Base-by-base conservation (phyloP, 2,888 invertebrate species). In the Ophraella communa region DNA sequence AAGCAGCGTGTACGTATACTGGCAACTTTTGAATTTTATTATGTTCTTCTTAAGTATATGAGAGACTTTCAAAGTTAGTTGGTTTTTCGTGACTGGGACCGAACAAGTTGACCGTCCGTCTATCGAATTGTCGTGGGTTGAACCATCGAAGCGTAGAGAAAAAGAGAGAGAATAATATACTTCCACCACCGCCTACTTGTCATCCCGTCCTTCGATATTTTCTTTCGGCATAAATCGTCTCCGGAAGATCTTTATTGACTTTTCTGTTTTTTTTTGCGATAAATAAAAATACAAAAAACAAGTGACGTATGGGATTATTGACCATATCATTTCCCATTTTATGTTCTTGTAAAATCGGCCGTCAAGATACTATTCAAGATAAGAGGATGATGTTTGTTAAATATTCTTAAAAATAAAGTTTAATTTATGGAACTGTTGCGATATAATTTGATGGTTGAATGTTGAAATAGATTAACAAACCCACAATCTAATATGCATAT, bases 61-160 rank as follows among this genome's bases (percentile, higher is more conserved):
- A 55, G 23, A 60, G 60, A 51, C 53, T 55, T 64, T 64, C 55
- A 51, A 33, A 64, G 51, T 60, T 54, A 47, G 27, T 60, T 54
- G 54, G 27, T 55, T 44, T 49, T 55, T 54, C 55, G 58, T 59
- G 59, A 60, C 58, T 54, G 33, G 3, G 20, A 23, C 23, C 33
- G 44, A 60, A 56, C 45, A 60, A n/a, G n/a, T n/a, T n/a, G n/a
- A 64, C 17, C 56, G 60, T 51, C 55, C 55, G 35, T 47, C 47
- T 47, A 21, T 21, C 20, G n/a, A 44, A 30, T 45, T 27, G 56
- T 45, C 45, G 56, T 56, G 56, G 56, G 56, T 56, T 56, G 27
- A 45, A 17, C 45, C 56, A 24, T 45, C 30, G 56, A 56, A 45
- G 44, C 56, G 30, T 56, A 44, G 45, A 56, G 56, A 18, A 30